phyloP scores from a whole-genome alignment of 2,113 vertebrate species.

The Phaethornis superciliosus region DNA sequence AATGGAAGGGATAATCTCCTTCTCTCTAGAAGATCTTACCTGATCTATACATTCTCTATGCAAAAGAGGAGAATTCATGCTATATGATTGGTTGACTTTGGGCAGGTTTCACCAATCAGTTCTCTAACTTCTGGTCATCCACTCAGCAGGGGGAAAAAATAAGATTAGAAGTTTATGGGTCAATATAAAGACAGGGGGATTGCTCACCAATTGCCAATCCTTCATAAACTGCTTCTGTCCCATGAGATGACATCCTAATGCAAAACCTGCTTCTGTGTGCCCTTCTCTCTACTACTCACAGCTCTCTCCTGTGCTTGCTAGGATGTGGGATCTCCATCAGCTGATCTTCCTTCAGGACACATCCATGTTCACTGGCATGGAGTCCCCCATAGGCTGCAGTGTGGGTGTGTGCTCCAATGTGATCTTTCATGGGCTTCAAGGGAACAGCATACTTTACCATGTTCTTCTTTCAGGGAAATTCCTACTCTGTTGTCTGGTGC shows the following conservation, averaged over 20 bases:
- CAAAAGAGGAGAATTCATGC: neutral
- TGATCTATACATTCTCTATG: neutral
- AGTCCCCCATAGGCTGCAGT: neutral
- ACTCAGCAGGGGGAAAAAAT: neutral
- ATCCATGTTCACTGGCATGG: neutral
- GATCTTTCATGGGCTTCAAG: neutral
- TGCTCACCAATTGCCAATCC: neutral
- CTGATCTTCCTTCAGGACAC: neutral
- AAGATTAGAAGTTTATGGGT: neutral
- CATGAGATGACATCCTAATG: neutral
- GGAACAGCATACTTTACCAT: neutral
- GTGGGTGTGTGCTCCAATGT: neutral
- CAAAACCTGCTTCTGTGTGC: neutral
- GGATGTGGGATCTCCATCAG: rapidly evolving
- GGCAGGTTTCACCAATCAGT: neutral
- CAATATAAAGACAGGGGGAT: neutral
- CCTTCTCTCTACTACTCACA: neutral
- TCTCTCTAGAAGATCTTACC: neutral
- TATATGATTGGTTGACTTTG: neutral
- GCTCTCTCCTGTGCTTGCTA: neutral
- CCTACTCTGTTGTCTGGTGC: neutral
- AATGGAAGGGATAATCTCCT: neutral
- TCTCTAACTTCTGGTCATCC: rapidly evolving
- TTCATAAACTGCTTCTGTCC: neutral
- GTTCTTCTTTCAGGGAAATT: neutral